These are phyloP conservation scores for Hippocampus zosterae DNA, from an alignment of 2,113 vertebrate genomes.

Conservation along the genomic window DNA sequence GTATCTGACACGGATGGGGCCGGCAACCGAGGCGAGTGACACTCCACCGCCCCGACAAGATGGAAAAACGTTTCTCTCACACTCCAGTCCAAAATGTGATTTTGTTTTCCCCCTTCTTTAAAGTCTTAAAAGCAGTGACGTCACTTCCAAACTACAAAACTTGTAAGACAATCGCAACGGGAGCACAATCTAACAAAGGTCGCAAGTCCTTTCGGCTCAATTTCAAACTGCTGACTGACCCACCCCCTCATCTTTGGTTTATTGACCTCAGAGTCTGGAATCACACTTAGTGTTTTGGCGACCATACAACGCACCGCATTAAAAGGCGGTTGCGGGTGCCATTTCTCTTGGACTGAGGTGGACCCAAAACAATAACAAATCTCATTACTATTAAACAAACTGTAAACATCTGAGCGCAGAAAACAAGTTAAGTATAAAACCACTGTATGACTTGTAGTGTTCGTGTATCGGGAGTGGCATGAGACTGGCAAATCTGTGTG, in stretches of 20 bases:
- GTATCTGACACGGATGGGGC: constrained; percentile 41
- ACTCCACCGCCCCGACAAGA: neutral
- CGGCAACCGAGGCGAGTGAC: neutral
- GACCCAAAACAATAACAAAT: too few species aligned
- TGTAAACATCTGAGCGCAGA: too few species aligned
- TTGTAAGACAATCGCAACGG: neutral
- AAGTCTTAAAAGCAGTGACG: neutral
- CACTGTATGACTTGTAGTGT: too few species aligned
- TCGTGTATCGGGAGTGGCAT: too few species aligned
- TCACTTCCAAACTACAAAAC: neutral
- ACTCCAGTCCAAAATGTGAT: neutral
- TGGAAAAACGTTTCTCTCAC: neutral
- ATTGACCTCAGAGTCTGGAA: too few species aligned
- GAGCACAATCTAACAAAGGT: constrained; percentile 5
- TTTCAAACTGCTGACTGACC: constrained; percentile 46
- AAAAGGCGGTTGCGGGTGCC: too few species aligned
- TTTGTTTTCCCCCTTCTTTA: neutral
- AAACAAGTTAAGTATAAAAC: too few species aligned
- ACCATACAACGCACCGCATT: too few species aligned
- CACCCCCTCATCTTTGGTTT: neutral
- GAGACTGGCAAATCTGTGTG: too few species aligned
- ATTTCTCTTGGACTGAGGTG: too few species aligned
- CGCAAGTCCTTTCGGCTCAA: constrained; percentile 22
- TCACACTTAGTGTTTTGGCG: too few species aligned
- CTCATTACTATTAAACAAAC: too few species aligned